Conservation (phyloP, 2,888 invertebrate genomes). For the Venusia cambrica region DNA sequence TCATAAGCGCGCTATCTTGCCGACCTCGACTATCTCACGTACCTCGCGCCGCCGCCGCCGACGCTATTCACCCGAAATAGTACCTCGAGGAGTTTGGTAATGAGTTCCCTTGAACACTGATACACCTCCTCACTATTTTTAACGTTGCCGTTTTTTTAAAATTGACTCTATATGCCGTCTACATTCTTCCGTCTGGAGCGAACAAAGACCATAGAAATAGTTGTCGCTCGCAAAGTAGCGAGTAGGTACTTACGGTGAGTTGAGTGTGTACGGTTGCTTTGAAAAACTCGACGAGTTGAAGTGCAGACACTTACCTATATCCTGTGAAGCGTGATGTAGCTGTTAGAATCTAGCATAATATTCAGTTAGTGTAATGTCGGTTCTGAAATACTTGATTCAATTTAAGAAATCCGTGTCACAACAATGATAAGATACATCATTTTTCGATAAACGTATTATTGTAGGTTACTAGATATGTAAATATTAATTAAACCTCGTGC, state of each 20-base stretch:
- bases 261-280: constrained; percentile 23
- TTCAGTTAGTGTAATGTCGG: too few species aligned
- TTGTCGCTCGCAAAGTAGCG: constrained; percentile 18
- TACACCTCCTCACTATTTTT: constrained; percentile 61
- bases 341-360: too few species aligned
- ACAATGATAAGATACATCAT: too few species aligned
- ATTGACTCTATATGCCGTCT: constrained; percentile 46
- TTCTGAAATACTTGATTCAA: too few species aligned
- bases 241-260: constrained; percentile 20
- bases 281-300: constrained; percentile 16
- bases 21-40: too few species aligned
- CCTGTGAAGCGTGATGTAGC: too few species aligned
- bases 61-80: constrained; percentile 75
- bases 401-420: too few species aligned
- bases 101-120: constrained; percentile 70
- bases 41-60: too few species aligned
- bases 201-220: constrained; percentile 26
- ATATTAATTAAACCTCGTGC: too few species aligned
- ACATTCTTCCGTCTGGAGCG: constrained; percentile 29
- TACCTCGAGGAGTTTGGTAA: constrained; percentile 76
- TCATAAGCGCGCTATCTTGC: constrained; percentile 72
- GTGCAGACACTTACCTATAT: too few species aligned
- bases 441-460: too few species aligned
- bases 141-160: constrained; percentile 62
- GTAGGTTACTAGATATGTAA: too few species aligned